Evolutionary conservation across 2,113 vertebrate species (phyloP).

Genomic region (Pipa parva): DNA sequence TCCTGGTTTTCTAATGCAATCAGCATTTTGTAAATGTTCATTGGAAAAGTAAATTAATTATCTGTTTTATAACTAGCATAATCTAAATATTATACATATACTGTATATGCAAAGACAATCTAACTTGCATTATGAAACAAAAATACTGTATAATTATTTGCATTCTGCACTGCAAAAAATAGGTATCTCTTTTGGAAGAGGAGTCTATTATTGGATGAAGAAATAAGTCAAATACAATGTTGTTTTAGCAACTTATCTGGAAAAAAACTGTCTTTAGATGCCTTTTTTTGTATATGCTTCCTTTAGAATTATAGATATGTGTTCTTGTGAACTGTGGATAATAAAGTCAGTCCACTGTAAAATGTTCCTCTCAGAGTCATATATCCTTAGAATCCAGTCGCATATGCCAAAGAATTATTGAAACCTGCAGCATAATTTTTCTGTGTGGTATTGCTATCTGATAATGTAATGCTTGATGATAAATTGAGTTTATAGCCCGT

Average conservation of each 20-base stretch:
- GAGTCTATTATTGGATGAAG: constrained; percentile 27
- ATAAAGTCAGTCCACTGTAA: constrained; percentile 53
- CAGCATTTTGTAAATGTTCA: too few species aligned
- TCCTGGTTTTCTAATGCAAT: too few species aligned
- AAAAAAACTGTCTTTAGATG: constrained; percentile 30
- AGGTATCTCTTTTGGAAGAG: constrained; percentile 13
- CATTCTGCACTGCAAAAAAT: constrained; percentile 23
- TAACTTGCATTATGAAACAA: constrained; percentile 19
- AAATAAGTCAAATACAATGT: constrained; percentile 18
- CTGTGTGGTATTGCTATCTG: constrained; percentile 56
- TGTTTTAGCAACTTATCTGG: constrained; percentile 20
- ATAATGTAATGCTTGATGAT: constrained; percentile 72
- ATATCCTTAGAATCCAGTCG: constrained; percentile 56
- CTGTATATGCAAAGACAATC: too few species aligned
- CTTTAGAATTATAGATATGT: constrained; percentile 48
- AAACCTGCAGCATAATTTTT: constrained; percentile 54
- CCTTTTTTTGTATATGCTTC: constrained; percentile 26
- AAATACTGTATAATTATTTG: constrained; percentile 2
- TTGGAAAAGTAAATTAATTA: too few species aligned
- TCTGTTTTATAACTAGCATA: too few species aligned
- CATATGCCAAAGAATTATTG: constrained; percentile 70
- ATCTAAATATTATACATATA: too few species aligned
- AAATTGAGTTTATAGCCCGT: constrained; percentile 71
- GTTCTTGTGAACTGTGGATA: constrained; percentile 46
- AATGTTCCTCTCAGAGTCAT: constrained; percentile 50